Conservation (phyloP, 1,140 invertebrate species). For the Drosophila hydei region DNA sequence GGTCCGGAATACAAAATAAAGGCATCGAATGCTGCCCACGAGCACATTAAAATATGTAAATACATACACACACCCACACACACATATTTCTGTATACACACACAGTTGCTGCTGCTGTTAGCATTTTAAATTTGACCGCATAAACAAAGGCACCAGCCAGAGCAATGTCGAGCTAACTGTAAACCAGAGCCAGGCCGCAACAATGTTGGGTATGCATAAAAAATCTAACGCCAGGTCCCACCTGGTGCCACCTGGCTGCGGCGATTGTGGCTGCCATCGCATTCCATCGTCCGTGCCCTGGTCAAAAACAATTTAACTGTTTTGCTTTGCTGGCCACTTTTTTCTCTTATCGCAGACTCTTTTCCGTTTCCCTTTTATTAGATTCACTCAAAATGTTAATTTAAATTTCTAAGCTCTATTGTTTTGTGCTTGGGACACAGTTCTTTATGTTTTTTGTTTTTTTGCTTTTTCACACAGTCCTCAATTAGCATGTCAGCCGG, state of each 20-base stretch:
- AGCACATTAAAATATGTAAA: conserved; percentile 52
- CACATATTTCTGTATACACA: neutral
- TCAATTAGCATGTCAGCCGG: conserved; percentile 63
- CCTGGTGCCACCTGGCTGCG: conserved; percentile 55
- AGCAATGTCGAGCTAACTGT: conserved; percentile 27
- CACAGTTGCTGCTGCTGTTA: conserved; percentile 1
- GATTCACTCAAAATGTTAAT: conserved; percentile 78
- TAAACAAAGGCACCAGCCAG: conserved; percentile 26
- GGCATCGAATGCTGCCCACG: conserved; percentile 30
- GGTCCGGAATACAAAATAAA: conserved; percentile 16
- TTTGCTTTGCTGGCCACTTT: conserved; percentile 56
- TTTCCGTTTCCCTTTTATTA: conserved; percentile 53
- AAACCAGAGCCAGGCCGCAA: conserved; percentile 55
- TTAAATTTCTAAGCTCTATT: conserved; percentile 75
- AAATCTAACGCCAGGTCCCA: conserved; percentile 47
- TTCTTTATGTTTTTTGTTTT: conserved; percentile 7
- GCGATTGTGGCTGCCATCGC: conserved; percentile 8
- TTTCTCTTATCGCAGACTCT: conserved; percentile 5
- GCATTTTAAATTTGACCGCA: conserved; percentile 45
- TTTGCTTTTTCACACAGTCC: conserved; percentile 26
- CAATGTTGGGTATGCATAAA: conserved; percentile 50
- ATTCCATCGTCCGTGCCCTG: conserved; percentile 13
- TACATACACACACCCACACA: neutral
- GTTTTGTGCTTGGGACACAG: conserved; percentile 40
- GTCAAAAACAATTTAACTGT: conserved; percentile 71